Evolutionary conservation across 1,140 invertebrate genomes (phyloP), one percentile per base, ranked within the genome.

Genomic region (Drosophila subpulchrella): DNA sequence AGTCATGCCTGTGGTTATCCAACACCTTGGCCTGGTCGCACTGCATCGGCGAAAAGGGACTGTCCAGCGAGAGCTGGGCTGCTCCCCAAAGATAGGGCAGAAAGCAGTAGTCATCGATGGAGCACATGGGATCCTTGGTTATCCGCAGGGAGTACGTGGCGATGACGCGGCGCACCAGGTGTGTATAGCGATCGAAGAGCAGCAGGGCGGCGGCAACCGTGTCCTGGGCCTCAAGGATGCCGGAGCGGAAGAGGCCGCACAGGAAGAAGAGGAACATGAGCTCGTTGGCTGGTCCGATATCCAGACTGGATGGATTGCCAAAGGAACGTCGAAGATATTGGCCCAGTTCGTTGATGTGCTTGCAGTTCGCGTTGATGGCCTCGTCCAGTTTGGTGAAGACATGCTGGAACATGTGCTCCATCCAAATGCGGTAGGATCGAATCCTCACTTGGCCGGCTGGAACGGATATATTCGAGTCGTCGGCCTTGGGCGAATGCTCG

Each of bases 231-330:
- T 15, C 0, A 5, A 88, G 47, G 0, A 86, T 70, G 5, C 50
- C 57, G 0, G 56, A n/a, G 42, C 70, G 67, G 44, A 88, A 86
- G 3, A 86, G 47, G 4, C 54, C 51, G 38, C 82, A 88, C 8
- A 88, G 24, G 8, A 47, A 88, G 46, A 88, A 88, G 0, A 86
- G 3, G 8, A 86, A 86, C 83, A 88, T 88, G 1, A 82, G 42
- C 59, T 86, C 83, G 32, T 88, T 72, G 0, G 51, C 59, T 0
- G 66, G 60, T 0, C 78, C 78, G 7, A 72, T 86, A 0, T 71
- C 66, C 4, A 34, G 36, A 6, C 34, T 61, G 0, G 32, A 59
- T 0, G 44, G 4, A 6, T 65, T 78, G 1, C 82, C 82, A 15
- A 86, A 81, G 12, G 71, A 76, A 2, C 72, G 66, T 0, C 50